Base-by-base conservation (phyloP, 2,888 invertebrate species). In the Disparrhopalites patrizii region DNA sequence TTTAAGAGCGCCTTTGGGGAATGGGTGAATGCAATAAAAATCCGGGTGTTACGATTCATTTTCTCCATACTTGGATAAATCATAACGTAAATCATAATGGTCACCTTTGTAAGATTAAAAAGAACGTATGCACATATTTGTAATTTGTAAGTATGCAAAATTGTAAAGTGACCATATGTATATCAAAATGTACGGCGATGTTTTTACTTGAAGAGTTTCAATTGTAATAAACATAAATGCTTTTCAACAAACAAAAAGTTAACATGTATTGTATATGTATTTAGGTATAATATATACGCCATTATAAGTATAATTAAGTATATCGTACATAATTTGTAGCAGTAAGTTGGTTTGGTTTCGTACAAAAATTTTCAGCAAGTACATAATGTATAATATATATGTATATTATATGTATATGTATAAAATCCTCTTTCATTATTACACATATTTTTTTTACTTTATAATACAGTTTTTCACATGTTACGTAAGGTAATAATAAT, bases 191-290 rank as follows among this genome's bases (percentile, higher is more conserved):
- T 40, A 40, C 23, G 47, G 20, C 20, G 20, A 23, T 47, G 25
- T 36, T 15, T 36, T 7, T 36, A 36, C 25, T 47, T 47, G 20
- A 25, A 47, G 25, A 20, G 25, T 47, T 47, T 36, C n/a, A n/a
- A n/a, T 47, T 47, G 20, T 20, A 23, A 47, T 47, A 47, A 47
- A 47, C 47, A 25, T 47, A 47, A 47, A 47, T 23, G 47, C 47
- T 47, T 47, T 47, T 47, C 47, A 47, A 47, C 25, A 47, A n/a
- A n/a, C n/a, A n/a, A n/a, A n/a, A 47, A 47, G 25, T 47, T 47
- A 23, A 18, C 40, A 47, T 47, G 23, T 25, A 47, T 25, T n/a
- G n/a, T 10, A n/a, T 23, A 47, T 8, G 47, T 23, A 23, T 47
- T 23, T n/a, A 36, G 15, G 7, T 36, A 36, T 10, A 10, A 36